Percentiles rank a stretch among this genome's conserved stretches.
These are phyloP conservation scores for Rotaria sp. DNA, from an alignment of 2,888 invertebrate species.

Conservation along the genomic window DNA sequence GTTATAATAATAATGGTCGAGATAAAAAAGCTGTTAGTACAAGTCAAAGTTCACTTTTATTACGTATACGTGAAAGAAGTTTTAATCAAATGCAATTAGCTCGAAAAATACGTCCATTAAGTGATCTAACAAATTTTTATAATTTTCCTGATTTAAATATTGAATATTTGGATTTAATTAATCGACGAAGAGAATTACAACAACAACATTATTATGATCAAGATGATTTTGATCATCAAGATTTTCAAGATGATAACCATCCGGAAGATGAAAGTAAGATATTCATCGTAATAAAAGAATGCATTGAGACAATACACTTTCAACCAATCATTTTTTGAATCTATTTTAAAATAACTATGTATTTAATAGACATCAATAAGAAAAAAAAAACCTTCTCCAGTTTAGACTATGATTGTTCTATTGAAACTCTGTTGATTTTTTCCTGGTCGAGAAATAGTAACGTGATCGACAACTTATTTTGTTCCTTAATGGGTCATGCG, in stretches of 20 bases:
- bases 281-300: too few species aligned
- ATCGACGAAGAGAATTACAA: neutral
- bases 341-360: too few species aligned
- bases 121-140: neutral
- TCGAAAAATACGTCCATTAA: neutral
- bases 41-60: neutral
- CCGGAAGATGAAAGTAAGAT: neutral
- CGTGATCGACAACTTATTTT: too few species aligned
- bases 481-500: too few species aligned
- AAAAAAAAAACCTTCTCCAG: too few species aligned
- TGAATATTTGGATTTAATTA: neutral
- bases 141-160: conserved; percentile 20
- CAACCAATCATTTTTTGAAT: too few species aligned
- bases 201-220: neutral
- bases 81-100: conserved; percentile 3
- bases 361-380: too few species aligned
- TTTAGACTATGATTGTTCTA: too few species aligned
- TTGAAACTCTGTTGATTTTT: too few species aligned
- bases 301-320: too few species aligned
- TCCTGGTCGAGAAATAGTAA: too few species aligned
- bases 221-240: neutral
- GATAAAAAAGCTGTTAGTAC: neutral
- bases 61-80: conserved; percentile 1
- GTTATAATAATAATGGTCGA: neutral
- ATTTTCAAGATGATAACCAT: neutral